A percentile compares a stretch with the other conserved stretches of the same genome.
Evolutionary conservation across 2,888 invertebrate genomes (phyloP).

Genomic region (Oithona nana): DNA sequence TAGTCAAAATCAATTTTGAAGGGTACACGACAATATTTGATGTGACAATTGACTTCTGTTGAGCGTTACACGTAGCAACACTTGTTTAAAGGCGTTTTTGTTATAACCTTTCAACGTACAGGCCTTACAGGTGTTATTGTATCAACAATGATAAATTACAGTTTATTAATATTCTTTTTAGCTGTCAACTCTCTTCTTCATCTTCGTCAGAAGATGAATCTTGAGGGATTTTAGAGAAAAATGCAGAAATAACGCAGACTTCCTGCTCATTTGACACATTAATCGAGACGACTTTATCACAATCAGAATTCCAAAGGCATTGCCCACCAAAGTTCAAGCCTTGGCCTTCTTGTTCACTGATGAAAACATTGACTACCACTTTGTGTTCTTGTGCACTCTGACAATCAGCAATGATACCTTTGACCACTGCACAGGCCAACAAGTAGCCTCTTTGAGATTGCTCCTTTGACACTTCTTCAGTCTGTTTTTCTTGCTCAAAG

Average conservation of each 20-base stretch:
- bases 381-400: neutral
- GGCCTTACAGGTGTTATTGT: too few relatives aligned
- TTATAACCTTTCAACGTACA: too few relatives aligned
- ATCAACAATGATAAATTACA: too few relatives aligned
- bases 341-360: neutral
- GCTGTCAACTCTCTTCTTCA: too few relatives aligned
- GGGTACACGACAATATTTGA: too few relatives aligned
- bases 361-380: neutral
- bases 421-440: neutral
- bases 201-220: neutral
- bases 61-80: too few relatives aligned
- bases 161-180: too few relatives aligned
- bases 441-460: neutral
- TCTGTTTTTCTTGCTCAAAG: neutral
- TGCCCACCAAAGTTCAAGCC: neutral
- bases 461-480: neutral
- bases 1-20: too few relatives aligned
- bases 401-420: neutral
- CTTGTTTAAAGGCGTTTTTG: too few relatives aligned
- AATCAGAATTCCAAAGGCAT: neutral
- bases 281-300: neutral
- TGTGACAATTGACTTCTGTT: too few relatives aligned
- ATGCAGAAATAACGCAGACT: neutral
- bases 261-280: neutral
- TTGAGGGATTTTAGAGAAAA: neutral